phyloP scores from a whole-genome alignment of 1,140 invertebrate species.

The Gonatopus flavifemur region DNA sequence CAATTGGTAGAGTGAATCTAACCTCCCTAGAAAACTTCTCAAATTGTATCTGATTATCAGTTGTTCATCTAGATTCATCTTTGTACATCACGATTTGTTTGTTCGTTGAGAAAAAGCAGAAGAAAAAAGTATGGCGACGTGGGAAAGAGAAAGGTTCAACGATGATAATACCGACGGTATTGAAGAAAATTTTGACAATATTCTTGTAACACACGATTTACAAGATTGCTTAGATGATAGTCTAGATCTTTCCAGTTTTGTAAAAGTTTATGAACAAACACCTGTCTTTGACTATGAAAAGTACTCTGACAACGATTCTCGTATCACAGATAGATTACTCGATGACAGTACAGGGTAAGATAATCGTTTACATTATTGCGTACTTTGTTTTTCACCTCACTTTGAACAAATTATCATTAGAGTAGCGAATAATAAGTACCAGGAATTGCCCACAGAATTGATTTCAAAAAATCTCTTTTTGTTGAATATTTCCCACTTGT shows the following conservation, averaged over 20 bases:
- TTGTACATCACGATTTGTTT: slow-evolving; percentile 23
- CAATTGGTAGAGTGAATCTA: no score
- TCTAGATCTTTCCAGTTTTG: slow-evolving; percentile 59
- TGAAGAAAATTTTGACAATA: slow-evolving; percentile 47
- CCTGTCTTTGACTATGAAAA: slow-evolving; percentile 46
- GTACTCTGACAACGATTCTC: slow-evolving; percentile 45
- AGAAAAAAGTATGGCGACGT: slow-evolving; percentile 55
- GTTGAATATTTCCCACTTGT: neutral
- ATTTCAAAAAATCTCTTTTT: neutral
- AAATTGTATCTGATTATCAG: no score
- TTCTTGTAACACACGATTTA: slow-evolving; percentile 58
- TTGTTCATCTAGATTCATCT: neutral
- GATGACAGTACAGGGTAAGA: slow-evolving; percentile 48
- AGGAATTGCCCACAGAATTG: no score
- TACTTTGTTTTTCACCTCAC: no score
- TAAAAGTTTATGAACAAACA: slow-evolving; percentile 57
- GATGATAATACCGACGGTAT: slow-evolving; percentile 36
- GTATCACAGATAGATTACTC: slow-evolving; percentile 42
- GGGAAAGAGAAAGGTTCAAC: slow-evolving; percentile 47
- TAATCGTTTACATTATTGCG: slow-evolving; percentile 5
- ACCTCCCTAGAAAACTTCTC: no score
- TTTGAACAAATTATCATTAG: no score
- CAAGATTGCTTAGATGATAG: slow-evolving; percentile 63
- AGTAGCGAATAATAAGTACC: no score
- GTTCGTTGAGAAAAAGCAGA: no score